Evolutionary conservation across 2,888 invertebrate genomes (phyloP).

Genomic region (Mylabris sibirica): DNA sequence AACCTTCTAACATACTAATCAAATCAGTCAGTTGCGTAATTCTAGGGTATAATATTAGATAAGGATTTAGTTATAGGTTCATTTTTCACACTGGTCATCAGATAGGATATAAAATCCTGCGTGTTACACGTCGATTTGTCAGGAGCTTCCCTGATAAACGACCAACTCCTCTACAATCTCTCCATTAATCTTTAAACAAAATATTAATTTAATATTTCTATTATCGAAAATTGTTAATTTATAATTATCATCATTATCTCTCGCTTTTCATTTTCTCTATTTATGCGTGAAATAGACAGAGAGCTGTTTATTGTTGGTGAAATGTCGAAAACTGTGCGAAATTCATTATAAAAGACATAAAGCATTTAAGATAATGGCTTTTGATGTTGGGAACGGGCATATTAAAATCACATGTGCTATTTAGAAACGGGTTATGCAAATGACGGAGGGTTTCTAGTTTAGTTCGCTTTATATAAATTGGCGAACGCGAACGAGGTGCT

Average conservation of each 20-base stretch:
- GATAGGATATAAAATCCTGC: background rate
- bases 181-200: background rate
- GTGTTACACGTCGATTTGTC: background rate
- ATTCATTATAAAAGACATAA: slow-evolving; percentile 44
- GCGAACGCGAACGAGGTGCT: background rate
- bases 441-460: slow-evolving; percentile 28
- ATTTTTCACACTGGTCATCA: background rate
- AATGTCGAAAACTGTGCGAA: slow-evolving; percentile 29
- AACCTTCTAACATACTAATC: background rate
- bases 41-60: background rate
- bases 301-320: slow-evolving; percentile 19
- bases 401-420: slow-evolving; percentile 45
- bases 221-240: background rate
- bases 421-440: slow-evolving; percentile 42
- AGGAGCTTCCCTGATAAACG: background rate
- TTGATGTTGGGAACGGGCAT: slow-evolving; percentile 44
- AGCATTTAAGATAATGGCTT: slow-evolving; percentile 47
- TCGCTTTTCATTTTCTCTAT: background rate
- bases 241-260: background rate
- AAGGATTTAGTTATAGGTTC: background rate
- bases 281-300: background rate
- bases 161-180: background rate
- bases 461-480: background rate
- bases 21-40: background rate
- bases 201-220: background rate